Conservation (phyloP, 2,888 invertebrate species). For the Andrena trimmerana region DNA sequence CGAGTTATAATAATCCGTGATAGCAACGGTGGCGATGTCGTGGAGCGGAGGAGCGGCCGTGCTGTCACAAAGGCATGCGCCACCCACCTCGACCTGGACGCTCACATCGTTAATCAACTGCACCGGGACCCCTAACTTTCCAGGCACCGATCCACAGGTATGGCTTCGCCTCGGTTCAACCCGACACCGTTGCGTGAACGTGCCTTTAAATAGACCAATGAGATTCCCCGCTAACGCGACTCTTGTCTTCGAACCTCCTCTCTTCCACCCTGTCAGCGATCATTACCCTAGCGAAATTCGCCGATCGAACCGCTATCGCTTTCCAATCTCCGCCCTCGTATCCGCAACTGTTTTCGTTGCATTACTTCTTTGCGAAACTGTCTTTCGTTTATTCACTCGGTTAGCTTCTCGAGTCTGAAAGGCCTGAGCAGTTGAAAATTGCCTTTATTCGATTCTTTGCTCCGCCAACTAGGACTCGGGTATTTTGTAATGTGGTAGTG, state of each 20-base stretch:
- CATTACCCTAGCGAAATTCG: background rate
- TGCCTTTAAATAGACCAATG: conserved; percentile 63
- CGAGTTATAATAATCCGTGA: conserved; percentile 81
- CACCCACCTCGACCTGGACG: conserved; percentile 84
- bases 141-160: conserved; percentile 84
- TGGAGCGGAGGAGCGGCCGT: conserved; percentile 81
- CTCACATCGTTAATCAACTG: conserved; percentile 84
- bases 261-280: conserved; percentile 11
- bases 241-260: conserved; percentile 33
- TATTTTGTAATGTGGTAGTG: too few species aligned
- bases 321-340: background rate
- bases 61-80: conserved; percentile 85
- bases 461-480: too few species aligned
- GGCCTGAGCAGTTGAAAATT: background rate
- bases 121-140: conserved; percentile 83
- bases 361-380: background rate
- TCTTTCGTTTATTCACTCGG: background rate
- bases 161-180: conserved; percentile 69
- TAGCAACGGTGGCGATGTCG: conserved; percentile 82
- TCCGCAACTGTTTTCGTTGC: background rate
- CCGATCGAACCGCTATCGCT: background rate
- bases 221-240: conserved; percentile 12
- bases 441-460: background rate
- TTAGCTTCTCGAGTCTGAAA: background rate
- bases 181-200: conserved; percentile 63